phyloP scores from a whole-genome alignment of 2,113 vertebrate species.

The Lates calcarifer region DNA sequence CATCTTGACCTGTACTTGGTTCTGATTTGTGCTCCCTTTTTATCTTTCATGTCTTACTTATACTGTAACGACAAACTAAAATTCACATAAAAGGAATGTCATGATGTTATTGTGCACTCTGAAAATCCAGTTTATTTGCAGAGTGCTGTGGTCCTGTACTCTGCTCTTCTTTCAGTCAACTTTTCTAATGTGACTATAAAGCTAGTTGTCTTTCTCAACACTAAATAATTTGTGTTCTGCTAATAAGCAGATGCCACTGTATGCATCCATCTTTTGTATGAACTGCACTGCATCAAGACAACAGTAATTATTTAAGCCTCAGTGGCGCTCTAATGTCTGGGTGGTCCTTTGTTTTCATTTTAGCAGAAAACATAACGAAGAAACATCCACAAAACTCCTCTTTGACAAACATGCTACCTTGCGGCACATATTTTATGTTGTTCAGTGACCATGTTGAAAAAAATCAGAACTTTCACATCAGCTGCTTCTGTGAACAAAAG shows the following conservation, averaged over 20 bases:
- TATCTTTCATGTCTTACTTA: conserved; percentile 19
- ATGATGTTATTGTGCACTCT: conserved; percentile 6
- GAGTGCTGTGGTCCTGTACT: conserved; percentile 3
- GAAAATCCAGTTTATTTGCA: conserved; percentile 5
- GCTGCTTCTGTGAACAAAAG: conserved; percentile 39
- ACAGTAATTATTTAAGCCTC: conserved; percentile 5
- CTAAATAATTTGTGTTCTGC: not conserved
- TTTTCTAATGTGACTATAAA: not conserved
- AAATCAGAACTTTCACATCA: not conserved
- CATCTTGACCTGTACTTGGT: conserved; percentile 21
- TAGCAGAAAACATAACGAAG: not conserved
- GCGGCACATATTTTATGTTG: conserved; percentile 1
- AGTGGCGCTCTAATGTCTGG: not conserved
- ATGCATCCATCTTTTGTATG: not conserved
- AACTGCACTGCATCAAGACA: not conserved
- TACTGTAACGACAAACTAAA: not conserved
- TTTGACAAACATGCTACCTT: not conserved
- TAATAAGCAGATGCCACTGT: not conserved
- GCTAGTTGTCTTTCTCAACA: not conserved
- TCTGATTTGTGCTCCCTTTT: conserved; percentile 57
- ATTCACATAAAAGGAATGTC: not conserved
- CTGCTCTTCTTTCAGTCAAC: conserved; percentile 9
- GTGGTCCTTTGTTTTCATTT: not conserved
- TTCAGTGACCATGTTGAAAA: not conserved
- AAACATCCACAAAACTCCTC: conserved; percentile 7